Base-by-base conservation (phyloP, 1,140 invertebrate genomes). In the Neodiprion lecontei region DNA sequence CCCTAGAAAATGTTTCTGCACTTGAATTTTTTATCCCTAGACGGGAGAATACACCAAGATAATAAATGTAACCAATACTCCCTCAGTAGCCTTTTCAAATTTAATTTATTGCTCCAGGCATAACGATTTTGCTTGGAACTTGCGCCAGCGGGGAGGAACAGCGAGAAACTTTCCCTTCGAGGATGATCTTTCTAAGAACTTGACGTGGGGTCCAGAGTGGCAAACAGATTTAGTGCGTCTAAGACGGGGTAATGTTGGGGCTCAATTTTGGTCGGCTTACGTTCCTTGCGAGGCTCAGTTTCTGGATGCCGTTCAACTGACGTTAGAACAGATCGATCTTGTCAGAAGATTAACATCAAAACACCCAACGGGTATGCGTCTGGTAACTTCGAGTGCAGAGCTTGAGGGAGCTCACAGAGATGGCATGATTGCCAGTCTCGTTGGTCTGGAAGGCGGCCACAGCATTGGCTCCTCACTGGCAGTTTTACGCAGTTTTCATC, bases 241-340 rank as follows among this genome's bases (percentile, higher is more conserved):
- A 48, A 78, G 82, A 11, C 79, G 88, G 69, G 91, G 91, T 1
- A 88, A 88, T 72, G 86, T 92, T 2, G 91, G 91, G 9, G 91
- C 89, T 5, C 92, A 96, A 92, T 97, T 97, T 85, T 97, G 96
- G 96, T 96, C 95, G 0, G 95, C 95, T 0, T 98, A 97, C 84
- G 95, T 95, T 0, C 93, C 94, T 0, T 98, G 96, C 84, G 92
- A 93, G 73, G 91, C 95, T 1, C 95, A 96, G 82, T 92, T 93
- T 83, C 91, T 93, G 73, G 94, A 96, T 80, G 93, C 95, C 0
- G 94, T 96, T 4, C 93, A 95, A 81, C 86, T 94, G 65, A 94
- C 94, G 3, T 85, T 96, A 70, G 95, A 96, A 80, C 95, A 96
- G 84, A 93, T 96, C 73, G 95, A 96, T 84, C 90, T 95, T 50